Conservation (phyloP, 1,140 invertebrate genomes). For the Zaprionus camerounensis region DNA sequence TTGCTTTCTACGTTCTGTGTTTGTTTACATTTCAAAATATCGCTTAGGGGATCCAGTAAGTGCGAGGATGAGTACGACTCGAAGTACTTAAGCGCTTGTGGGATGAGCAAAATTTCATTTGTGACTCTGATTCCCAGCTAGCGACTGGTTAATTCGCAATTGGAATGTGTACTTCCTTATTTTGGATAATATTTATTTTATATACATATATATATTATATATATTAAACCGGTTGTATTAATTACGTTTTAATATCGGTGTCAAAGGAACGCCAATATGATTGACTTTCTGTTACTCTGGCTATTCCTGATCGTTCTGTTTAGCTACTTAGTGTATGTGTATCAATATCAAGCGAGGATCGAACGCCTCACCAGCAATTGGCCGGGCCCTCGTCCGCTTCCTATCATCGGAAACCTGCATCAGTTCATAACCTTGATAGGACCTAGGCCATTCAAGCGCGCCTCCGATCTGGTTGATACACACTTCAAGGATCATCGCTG, state of each 20-base stretch:
- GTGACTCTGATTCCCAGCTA: conserved; percentile 34
- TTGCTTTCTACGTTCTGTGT: conserved; percentile 4
- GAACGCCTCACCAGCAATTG: conserved; percentile 60
- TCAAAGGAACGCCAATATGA: conserved; percentile 9
- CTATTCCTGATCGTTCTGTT: conserved; percentile 23
- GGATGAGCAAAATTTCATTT: conserved; percentile 58
- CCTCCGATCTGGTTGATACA: conserved; percentile 31
- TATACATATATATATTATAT: background rate
- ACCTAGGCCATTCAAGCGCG: conserved; percentile 44
- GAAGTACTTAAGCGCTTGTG: conserved; percentile 32
- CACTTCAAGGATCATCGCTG: conserved; percentile 63
- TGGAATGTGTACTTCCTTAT: background rate
- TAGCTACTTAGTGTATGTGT: conserved; percentile 36
- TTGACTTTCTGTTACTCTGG: conserved; percentile 27
- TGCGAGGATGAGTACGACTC: background rate
- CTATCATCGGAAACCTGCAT: conserved; percentile 63
- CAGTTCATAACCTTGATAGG: conserved; percentile 55
- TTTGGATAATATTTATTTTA: background rate
- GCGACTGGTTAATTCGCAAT: conserved; percentile 39
- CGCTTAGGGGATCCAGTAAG: conserved; percentile 14
- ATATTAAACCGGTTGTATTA: background rate
- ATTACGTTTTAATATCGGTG: background rate
- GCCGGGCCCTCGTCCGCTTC: conserved; percentile 55
- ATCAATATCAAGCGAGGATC: conserved; percentile 44
- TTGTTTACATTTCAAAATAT: conserved; percentile 43